Percentiles rank a stretch among this genome's conserved stretches.
Evolutionary conservation across 2,113 vertebrate genomes (phyloP).

Genomic region (Protomyctophum bolini): DNA sequence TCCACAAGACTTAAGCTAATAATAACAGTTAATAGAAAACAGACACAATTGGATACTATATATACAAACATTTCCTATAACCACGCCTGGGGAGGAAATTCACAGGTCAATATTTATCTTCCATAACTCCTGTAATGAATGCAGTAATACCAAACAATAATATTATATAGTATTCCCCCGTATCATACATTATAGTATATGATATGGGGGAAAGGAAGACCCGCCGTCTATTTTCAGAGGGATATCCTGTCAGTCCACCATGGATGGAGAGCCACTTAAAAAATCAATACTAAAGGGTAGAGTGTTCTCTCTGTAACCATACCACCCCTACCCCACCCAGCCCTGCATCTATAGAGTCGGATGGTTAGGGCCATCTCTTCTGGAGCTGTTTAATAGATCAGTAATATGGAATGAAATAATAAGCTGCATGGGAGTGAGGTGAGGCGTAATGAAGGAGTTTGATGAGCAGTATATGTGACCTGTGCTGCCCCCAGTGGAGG

Average conservation of each 20-base stretch:
- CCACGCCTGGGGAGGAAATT: conserved; percentile 1
- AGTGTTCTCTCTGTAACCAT: not conserved
- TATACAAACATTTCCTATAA: conserved; percentile 1
- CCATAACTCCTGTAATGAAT: conserved; percentile 56
- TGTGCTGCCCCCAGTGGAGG: conserved; percentile 97
- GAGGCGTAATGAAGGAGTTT: not conserved
- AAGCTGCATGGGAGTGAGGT: not conserved
- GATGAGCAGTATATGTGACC: conserved; percentile 74
- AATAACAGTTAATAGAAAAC: not conserved
- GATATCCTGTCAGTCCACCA: conserved; percentile 48
- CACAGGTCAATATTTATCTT: conserved; percentile 36
- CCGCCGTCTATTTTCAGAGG: conserved; percentile 39
- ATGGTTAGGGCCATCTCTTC: too few species aligned
- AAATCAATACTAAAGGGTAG: conserved; percentile 54
- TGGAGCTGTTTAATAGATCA: not conserved
- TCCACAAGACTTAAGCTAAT: too few species aligned
- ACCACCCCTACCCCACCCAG: too few species aligned
- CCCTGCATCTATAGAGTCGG: too few species aligned
- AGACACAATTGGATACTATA: not conserved
- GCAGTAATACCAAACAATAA: conserved; percentile 23
- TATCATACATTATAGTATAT: conserved; percentile 6
- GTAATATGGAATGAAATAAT: not conserved
- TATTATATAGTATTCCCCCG: not conserved
- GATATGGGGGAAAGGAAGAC: conserved; percentile 34
- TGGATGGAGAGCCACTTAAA: conserved; percentile 58